Evolutionary conservation across 2,797 vertebrate species (phyloP), one percentile per base, ranked within the genome.

Genomic region (Lithobates pipiens): DNA sequence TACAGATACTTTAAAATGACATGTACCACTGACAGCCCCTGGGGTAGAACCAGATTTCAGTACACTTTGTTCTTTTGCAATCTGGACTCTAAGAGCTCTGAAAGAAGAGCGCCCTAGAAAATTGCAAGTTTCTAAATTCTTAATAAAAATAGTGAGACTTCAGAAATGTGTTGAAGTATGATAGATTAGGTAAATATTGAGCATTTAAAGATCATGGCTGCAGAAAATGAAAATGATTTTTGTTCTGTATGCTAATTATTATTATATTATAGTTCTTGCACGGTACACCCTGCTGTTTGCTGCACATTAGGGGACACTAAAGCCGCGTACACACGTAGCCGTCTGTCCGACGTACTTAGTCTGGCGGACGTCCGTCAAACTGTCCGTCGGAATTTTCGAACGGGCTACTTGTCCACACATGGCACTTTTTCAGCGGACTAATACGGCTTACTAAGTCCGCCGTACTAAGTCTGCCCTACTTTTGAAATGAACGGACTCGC

Each of bases 171-270:
- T 77, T 65, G 11, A 77, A 27, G 76, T 77, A 36, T 77, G 57
- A 77, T 63, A 65, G 76, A 77, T 77, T 77, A 77, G 63, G 57
- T 77, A 77, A 77, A 77, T 77, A 77, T 77, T 77, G 57, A 63
- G 76, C 54, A 65, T 15, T 39, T 77, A 63, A 16, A n/a, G 32
- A 36, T 39, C 39, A 63, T 77, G 57, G 76, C 16, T 36, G 76
- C 29, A 44, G 3, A 78, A 29, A 78, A 68, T 10, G 3, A 44
- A 2, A 44, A 2, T 36, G 39, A 67, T 78, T 34, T 68, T 78
- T 68, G 34, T 68, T 68, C 25, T 44, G 77, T 16, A 10, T 42
- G 54, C 32, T 42, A 68, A 44, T 78, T 78, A 78, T 78, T 78
- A 78, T 13, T 46, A 13, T 65, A 23, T 18, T 54, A 54, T 9